Base-by-base conservation (phyloP, 1,140 invertebrate genomes). In the Heterodera carotae region DNA sequence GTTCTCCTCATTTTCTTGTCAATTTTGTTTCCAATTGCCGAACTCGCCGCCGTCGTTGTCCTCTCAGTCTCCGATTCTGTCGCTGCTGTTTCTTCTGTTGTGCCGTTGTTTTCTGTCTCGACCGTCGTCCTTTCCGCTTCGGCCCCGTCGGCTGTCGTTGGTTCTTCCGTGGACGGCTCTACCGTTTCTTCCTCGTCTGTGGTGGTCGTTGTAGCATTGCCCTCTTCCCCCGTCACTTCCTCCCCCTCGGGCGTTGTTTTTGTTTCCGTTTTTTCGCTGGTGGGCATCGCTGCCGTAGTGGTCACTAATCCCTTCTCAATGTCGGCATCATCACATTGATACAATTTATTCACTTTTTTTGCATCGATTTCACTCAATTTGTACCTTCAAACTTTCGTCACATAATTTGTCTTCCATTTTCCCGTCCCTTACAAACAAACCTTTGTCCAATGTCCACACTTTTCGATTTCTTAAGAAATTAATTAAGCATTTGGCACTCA, bases 361-460 rank as follows among this genome's bases (percentile, higher is more conserved):
- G 85, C 83, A 75, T 87, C 85, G 29, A 88, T 79, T 18, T 81
- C 81, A 66, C 82, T 84, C 62, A 87, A 73, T 79, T 87, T 88
- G 67, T 86, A 88, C 64, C 81, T 82, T 2, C 27, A 60, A 67
- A 81, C 4, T 0, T 48, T 36, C 36, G 62, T 31, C 64, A 77
- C 25, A 0, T 22, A 76, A 59, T 56, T 31, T 25, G 25, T 56
- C 22, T 53, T 1, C 6, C 48, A 0, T 22, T 4, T 53, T 22
- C n/a, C n/a, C n/a, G n/a, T 56, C 18, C 48, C 60, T 15, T 31
- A 34, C 36, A 2, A 15, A 15, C 7, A 60, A 43, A 83, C 81
- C 85, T 85, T 77, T 87, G 85, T 29, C 85, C 85, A 68, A 87
- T 87, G 71, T 87, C 85, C 22, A 83, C 86, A 36, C 75, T 56